phyloP scores from a whole-genome alignment of 2,888 invertebrate species.

The Orthosia incerta region DNA sequence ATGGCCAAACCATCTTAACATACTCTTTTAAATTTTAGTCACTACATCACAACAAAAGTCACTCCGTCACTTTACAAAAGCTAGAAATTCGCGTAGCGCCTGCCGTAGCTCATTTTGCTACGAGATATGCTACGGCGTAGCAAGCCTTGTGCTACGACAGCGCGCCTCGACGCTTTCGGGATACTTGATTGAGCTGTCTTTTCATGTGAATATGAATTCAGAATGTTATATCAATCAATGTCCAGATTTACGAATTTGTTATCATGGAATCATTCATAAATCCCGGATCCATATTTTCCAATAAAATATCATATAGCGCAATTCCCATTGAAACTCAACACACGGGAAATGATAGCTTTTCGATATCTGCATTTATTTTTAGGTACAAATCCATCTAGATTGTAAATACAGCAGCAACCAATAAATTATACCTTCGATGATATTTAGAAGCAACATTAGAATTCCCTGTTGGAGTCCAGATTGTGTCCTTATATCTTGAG shows the following conservation, averaged over 20 bases:
- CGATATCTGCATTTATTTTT: background rate
- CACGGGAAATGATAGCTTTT: background rate
- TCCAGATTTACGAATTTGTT: background rate
- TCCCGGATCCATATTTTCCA: background rate
- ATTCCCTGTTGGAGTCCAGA: too few species aligned
- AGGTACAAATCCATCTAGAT: too few species aligned
- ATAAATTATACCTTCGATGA: background rate
- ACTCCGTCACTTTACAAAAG: background rate
- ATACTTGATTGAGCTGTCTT: background rate
- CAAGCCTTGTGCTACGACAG: slow-evolving; percentile 4
- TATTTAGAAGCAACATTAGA: too few species aligned
- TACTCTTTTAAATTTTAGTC: too few species aligned
- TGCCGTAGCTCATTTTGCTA: background rate
- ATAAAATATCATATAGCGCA: background rate
- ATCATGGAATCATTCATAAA: background rate
- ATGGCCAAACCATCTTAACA: too few species aligned
- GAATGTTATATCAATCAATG: background rate
- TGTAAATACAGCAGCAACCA: background rate
- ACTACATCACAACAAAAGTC: too few species aligned
- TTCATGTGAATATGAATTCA: background rate
- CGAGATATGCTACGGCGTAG: slow-evolving; percentile 38
- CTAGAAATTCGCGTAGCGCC: slow-evolving; percentile 1
- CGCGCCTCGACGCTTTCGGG: background rate
- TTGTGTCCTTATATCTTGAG: too few species aligned
- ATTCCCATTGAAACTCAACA: background rate